Evolutionary conservation across 2,888 invertebrate genomes (phyloP), one percentile per base, ranked within the genome.

Genomic region (Drosophila limbata): DNA sequence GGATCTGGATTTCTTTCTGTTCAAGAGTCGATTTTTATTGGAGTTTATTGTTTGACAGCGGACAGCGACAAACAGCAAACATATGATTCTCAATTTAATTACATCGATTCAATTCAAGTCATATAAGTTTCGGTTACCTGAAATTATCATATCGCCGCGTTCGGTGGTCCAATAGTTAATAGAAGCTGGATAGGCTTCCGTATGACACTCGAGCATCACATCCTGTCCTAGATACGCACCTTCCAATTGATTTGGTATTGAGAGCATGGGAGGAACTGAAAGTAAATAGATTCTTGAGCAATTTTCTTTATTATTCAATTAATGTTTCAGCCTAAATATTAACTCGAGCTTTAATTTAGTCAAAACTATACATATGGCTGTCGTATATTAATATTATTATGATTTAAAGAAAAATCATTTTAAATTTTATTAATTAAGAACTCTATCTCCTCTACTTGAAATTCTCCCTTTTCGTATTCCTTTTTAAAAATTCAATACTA

Each of bases 101-200:
- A 17, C 17, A 45, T 35, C 8, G 45, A 37, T 57, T 45, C 17
- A 53, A 61, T 52, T 28, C 28, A 17, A 39, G 25, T 19, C 19
- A 10, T 17, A n/a, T 4, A 44, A 33, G 15, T 33, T 10, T 3
- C 8, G 71, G 75, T 95, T 94, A 97, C 97, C 97, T 93, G 97
- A 97, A 93, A 97, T 96, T 89, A 97, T 97, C 97, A 97, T 97
- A 91, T 97, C 97, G 50, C 97, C 97, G 67, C 96, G 94, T 87
- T 97, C 97, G 8, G 96, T 97, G 39, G 97, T 97, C 98, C 98
- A 98, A 92, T 98, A 98, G 94, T 97, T 98, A 92, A 98, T 97
- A 59, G 98, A 97, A 74, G 96, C 96, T 37, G 98, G 98, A 92
- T 96, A 97, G 45, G 98, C 97, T 92, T 98, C 98, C 0, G 97